Percentiles rank a stretch among this genome's conserved stretches.
Evolutionary conservation across 30 jellyfish, hydroid and myxozoan genomes (phyloP).

Genomic region (Phacellophora camtschatica): DNA sequence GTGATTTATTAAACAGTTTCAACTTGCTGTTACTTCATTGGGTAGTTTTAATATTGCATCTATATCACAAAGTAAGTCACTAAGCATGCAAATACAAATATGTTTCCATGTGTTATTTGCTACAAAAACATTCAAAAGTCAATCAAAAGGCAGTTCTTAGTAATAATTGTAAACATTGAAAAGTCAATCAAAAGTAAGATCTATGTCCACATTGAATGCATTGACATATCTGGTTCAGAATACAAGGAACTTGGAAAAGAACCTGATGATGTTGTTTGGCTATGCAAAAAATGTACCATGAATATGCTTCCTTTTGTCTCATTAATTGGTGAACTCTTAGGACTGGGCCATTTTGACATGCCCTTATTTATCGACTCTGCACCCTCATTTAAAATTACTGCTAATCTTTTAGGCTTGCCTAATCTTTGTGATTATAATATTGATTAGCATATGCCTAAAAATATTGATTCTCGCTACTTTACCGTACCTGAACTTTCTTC

Average conservation of each 20-base stretch:
- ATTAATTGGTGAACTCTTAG: slow-evolving; percentile 15
- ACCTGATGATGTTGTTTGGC: no score
- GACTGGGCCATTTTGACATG: background rate
- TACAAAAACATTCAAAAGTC: slow-evolving; percentile 35
- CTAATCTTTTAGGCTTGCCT: slow-evolving; percentile 20
- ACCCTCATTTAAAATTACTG: background rate
- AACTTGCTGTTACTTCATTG: background rate
- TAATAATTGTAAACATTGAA: no score
- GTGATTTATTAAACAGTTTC: background rate
- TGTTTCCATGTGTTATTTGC: slow-evolving; percentile 50
- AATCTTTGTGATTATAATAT: slow-evolving; percentile 27
- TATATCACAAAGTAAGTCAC: background rate
- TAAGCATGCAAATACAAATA: background rate
- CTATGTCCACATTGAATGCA: no score
- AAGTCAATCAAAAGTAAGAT: no score
- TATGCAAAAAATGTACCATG: slow-evolving; percentile 12
- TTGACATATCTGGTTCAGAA: no score
- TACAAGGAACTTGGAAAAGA: no score
- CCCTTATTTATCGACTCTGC: slow-evolving; percentile 49
- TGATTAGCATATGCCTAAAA: slow-evolving; percentile 37
- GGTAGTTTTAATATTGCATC: background rate
- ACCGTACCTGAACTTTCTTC: slow-evolving; percentile 41
- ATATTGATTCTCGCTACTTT: slow-evolving; percentile 10
- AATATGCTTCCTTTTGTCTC: slow-evolving; percentile 34
- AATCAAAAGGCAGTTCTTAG: no score